A percentile compares a stretch with the other conserved stretches of the same genome.
Evolutionary conservation across 2,797 vertebrate species (phyloP).

Genomic region (Xenops minutus): DNA sequence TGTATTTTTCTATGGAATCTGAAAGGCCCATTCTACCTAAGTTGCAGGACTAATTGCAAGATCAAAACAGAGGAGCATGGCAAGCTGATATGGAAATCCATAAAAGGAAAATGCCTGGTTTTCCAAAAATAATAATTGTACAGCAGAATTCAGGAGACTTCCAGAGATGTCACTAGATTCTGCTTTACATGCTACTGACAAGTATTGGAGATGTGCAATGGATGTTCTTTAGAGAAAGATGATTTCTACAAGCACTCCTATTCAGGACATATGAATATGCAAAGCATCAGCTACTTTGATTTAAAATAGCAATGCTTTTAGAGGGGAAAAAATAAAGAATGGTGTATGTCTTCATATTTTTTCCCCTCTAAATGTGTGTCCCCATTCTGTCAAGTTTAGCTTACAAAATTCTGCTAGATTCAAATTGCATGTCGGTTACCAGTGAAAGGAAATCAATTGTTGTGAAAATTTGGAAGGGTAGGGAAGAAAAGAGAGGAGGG

Average conservation of each 20-base stretch:
- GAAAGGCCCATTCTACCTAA: neutral
- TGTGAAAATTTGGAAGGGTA: neutral
- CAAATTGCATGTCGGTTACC: neutral
- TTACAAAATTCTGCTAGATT: neutral
- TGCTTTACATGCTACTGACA: neutral
- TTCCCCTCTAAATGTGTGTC: neutral
- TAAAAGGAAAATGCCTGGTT: neutral
- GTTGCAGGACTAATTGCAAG: neutral
- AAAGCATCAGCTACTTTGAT: neutral
- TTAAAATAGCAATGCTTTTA: neutral
- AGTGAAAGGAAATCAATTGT: neutral
- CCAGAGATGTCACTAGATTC: neutral
- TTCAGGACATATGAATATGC: neutral
- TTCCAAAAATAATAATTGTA: neutral
- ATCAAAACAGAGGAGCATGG: neutral
- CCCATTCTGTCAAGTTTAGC: constrained; percentile 15
- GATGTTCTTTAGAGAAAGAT: neutral
- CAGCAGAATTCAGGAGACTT: neutral
- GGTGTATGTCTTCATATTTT: neutral
- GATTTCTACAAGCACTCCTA: neutral
- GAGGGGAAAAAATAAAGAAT: neutral
- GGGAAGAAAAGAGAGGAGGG: fast-evolving
- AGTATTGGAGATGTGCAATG: neutral
- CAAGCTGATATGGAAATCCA: neutral
- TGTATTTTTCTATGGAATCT: neutral